Evolutionary conservation across 2,888 invertebrate genomes (phyloP), one percentile per base, ranked within the genome.

Genomic region (Tuta absoluta): DNA sequence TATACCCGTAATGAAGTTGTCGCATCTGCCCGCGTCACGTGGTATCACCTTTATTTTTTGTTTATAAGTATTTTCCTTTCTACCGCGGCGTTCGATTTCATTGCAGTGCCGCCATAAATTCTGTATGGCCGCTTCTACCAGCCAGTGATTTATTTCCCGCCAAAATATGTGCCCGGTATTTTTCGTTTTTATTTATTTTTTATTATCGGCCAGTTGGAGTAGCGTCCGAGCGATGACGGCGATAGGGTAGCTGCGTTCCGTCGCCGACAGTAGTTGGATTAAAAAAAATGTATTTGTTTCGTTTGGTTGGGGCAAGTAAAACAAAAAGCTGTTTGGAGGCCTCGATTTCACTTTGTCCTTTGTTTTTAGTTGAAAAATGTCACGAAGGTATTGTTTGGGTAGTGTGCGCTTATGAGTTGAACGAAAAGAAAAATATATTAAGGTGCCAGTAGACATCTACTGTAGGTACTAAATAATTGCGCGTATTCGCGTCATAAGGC

Each of bases 71-170:
- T 82, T 83, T 80, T 84, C 82, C 79, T 83, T 80, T 84, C 82
- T 79, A 83, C 81, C 81, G 74, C 81, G 56, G 74, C 68, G 68
- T 72, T 76, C 75, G 76, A 75, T 75, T 76, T 76, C 79, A 77
- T 78, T 77, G 81, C 79, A 79, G 79, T 77, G 81, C 87, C 84
- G 80, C 89, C 84, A 91, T 90, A 90, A 91, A 90, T 91, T 89
- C 85, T 72, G 84, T 87, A 87, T 87, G 81, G 87, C 80, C 80
- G 77, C 86, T 81, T 88, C 89, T 85, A 84, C 85, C 78, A 79
- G 72, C 73, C 79, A 66, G 86, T 89, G 91, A 91, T 91, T 91
- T 91, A 91, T 91, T 86, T 79, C 89, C 90, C 80, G 91, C 91
- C 89, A 91, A 91, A 91, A 89, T 86, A 84, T 90, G 89, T 89